A percentile compares a stretch with the other conserved stretches of the same genome.
These are phyloP conservation scores for Aproaerema taeniolella DNA, from an alignment of 2,888 invertebrate genomes.

Conservation along the genomic window DNA sequence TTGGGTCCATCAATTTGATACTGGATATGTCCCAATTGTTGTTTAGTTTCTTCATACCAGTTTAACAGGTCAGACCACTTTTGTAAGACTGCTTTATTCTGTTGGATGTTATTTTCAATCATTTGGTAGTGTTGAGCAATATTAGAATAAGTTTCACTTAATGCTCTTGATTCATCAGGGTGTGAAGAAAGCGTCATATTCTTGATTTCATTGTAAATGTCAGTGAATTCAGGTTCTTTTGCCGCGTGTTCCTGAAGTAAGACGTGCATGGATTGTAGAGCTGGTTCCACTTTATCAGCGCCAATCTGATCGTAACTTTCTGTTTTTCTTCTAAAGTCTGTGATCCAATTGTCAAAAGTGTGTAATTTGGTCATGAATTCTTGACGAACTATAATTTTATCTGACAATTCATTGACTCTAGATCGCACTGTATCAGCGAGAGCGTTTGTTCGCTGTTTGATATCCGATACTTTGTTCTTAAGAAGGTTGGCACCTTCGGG, in stretches of 20 bases:
- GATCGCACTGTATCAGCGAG: conserved; percentile 86
- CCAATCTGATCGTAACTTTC: conserved; percentile 88
- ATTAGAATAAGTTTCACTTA: conserved; percentile 86
- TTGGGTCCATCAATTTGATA: conserved; percentile 88
- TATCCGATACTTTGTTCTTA: conserved; percentile 83
- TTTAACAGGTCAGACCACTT: conserved; percentile 90
- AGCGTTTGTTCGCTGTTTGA: conserved; percentile 85
- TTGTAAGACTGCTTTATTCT: conserved; percentile 85
- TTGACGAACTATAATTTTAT: conserved; percentile 88
- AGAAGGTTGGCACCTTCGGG: conserved; percentile 86
- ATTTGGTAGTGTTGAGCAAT: conserved; percentile 87
- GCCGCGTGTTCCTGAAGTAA: conserved; percentile 91
- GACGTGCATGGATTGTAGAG: conserved; percentile 86
- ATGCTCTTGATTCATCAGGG: conserved; percentile 84
- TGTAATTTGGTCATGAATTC: conserved; percentile 89
- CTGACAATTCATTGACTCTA: conserved; percentile 88
- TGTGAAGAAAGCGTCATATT: conserved; percentile 82
- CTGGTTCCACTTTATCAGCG: conserved; percentile 87
- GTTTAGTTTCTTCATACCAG: conserved; percentile 88
- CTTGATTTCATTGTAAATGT: conserved; percentile 90
- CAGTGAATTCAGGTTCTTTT: conserved; percentile 85
- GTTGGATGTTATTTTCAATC: conserved; percentile 83
- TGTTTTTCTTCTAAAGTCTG: conserved; percentile 82
- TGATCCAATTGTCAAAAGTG: conserved; percentile 89
- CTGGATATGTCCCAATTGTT: conserved; percentile 87